Percentiles rank a stretch among this genome's conserved stretches.
These are phyloP conservation scores for Chaetodon auriga DNA, from an alignment of 2,113 vertebrate genomes.

Conservation along the genomic window DNA sequence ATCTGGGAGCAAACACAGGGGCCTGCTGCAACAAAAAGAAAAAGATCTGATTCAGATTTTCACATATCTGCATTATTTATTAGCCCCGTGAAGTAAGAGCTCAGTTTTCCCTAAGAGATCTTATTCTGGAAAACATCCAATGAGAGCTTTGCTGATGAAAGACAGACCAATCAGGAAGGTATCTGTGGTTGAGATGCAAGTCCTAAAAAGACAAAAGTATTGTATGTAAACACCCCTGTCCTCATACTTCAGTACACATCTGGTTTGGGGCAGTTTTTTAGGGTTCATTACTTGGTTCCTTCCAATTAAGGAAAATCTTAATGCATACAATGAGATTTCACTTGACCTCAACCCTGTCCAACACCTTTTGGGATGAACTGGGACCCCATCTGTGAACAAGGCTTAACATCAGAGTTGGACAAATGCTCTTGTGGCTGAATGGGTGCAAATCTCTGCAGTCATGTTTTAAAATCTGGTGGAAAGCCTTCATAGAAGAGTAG, in stretches of 20 bases:
- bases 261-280: background rate
- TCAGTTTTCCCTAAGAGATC: background rate
- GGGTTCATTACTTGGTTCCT: background rate
- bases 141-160: background rate
- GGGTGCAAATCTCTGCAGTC: too few species aligned
- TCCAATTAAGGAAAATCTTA: background rate
- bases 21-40: background rate
- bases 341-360: too few species aligned
- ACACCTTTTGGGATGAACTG: too few species aligned
- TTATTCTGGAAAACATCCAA: background rate
- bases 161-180: background rate
- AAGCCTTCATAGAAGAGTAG: too few species aligned
- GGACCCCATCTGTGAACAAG: too few species aligned
- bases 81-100: background rate
- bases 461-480: too few species aligned
- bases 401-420: too few species aligned
- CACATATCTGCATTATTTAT: background rate
- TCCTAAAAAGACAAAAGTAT: background rate
- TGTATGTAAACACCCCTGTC: background rate
- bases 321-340: background rate
- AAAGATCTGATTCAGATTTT: background rate
- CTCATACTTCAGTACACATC: background rate
- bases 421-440: too few species aligned
- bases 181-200: background rate
- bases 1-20: background rate